These are phyloP conservation scores for Champsocephalus esox DNA, from an alignment of 2,797 vertebrate species.

Conservation along the genomic window DNA sequence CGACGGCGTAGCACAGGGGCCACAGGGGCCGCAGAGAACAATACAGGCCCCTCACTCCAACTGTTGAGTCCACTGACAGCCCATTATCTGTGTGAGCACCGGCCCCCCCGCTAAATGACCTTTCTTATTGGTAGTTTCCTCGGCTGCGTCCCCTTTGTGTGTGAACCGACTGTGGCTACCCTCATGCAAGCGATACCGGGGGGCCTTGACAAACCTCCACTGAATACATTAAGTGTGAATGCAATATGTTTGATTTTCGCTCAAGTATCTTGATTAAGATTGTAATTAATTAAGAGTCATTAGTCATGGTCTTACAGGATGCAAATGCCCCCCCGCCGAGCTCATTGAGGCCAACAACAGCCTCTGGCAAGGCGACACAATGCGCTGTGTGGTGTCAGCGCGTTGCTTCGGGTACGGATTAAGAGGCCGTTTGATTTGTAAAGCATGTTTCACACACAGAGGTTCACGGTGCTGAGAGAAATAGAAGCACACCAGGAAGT, in stretches of 20 bases:
- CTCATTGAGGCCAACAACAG: conserved; percentile 53
- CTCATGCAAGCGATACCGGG: background rate
- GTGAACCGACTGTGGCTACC: background rate
- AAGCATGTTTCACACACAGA: no score
- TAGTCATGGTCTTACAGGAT: conserved; percentile 54
- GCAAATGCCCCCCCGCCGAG: conserved; percentile 53
- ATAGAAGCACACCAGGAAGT: conserved; percentile 43
- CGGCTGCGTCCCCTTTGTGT: background rate
- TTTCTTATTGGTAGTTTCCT: conserved; percentile 2
- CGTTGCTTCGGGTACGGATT: conserved; percentile 44
- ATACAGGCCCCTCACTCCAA: conserved; percentile 59
- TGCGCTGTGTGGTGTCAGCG: conserved; percentile 29
- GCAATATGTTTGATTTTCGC: background rate
- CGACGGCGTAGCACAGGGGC: conserved; percentile 59
- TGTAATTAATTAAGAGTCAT: conserved; percentile 55
- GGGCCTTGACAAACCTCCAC: background rate
- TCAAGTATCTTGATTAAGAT: conserved; percentile 33
- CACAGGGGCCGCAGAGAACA: conserved; percentile 68
- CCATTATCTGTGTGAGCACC: conserved; percentile 58
- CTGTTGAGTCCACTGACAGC: conserved; percentile 63
- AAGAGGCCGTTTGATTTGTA: background rate
- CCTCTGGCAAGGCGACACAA: conserved; percentile 45
- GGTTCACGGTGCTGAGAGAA: background rate
- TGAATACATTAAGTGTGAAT: background rate
- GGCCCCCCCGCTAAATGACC: no score